A percentile compares a stretch with the other conserved stretches of the same genome.
Conservation (phyloP, 2,888 invertebrate species). For the Nezara viridula region DNA sequence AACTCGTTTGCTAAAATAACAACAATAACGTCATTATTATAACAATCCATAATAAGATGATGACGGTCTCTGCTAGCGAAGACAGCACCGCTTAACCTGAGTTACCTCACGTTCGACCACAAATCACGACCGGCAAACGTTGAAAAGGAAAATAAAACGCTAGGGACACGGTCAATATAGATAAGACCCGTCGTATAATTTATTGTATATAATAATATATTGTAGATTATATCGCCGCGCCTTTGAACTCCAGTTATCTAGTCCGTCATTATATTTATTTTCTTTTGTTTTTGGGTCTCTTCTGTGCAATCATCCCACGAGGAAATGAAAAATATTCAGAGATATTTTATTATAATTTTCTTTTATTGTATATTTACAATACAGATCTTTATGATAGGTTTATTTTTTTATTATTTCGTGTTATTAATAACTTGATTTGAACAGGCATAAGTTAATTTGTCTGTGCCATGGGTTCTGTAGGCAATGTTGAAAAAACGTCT, state of each 20-base stretch:
- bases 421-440: neutral
- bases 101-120: neutral
- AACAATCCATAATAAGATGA: neutral
- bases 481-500: too few species aligned
- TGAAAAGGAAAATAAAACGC: slow-evolving; percentile 1
- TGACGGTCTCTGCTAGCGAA: neutral
- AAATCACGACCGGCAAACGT: slow-evolving; percentile 1
- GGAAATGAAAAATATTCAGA: neutral
- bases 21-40: neutral
- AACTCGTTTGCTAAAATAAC: too few species aligned
- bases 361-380: neutral
- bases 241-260: neutral
- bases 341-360: neutral
- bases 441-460: too few species aligned
- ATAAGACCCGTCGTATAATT: neutral
- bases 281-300: neutral
- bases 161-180: neutral
- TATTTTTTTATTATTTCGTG: neutral
- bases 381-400: neutral
- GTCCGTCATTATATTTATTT: neutral
- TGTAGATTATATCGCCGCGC: neutral
- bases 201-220: neutral
- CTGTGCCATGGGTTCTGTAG: too few species aligned
- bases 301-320: neutral
- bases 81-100: neutral